A percentile compares a stretch with the other conserved stretches of the same genome.
Evolutionary conservation across 2,113 vertebrate species (phyloP).

Genomic region (Megalops atlanticus): DNA sequence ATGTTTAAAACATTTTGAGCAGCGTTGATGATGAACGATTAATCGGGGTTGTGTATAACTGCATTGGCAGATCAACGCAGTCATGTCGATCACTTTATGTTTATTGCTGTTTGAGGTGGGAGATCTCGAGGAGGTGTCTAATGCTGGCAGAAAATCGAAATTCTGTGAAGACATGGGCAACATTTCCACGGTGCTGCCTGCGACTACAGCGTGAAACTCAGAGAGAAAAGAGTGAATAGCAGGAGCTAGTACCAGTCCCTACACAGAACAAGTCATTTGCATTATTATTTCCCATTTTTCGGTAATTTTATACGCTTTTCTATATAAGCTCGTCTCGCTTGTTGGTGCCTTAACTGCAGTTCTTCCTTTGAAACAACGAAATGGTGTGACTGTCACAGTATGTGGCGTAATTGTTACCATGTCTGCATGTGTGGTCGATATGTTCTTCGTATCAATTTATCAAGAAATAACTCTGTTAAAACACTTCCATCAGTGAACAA

Average conservation of each 20-base stretch:
- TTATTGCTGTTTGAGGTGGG: background rate
- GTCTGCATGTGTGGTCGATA: background rate
- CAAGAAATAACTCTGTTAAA: too few species aligned
- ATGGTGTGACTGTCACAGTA: background rate
- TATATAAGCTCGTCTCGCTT: constrained; percentile 53
- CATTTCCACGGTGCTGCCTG: constrained; percentile 75
- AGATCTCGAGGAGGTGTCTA: background rate
- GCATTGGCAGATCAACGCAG: background rate
- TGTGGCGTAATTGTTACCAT: background rate
- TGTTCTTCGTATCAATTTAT: background rate
- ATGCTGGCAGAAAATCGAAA: constrained; percentile 61
- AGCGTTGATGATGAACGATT: background rate
- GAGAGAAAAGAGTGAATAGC: constrained; percentile 60
- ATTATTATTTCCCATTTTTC: constrained; percentile 52
- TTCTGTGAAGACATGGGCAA: constrained; percentile 58
- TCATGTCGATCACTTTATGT: background rate
- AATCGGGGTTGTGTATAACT: background rate
- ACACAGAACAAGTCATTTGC: constrained; percentile 43
- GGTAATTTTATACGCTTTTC: constrained; percentile 58
- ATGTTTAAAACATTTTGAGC: background rate
- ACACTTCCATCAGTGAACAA: too few species aligned
- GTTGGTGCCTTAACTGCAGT: constrained; percentile 23
- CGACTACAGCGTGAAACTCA: constrained; percentile 71
- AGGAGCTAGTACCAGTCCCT: constrained; percentile 40
- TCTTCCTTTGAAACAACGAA: background rate